Evolutionary conservation across 2,888 invertebrate genomes (phyloP).

Genomic region (Platerodrilus igneus): DNA sequence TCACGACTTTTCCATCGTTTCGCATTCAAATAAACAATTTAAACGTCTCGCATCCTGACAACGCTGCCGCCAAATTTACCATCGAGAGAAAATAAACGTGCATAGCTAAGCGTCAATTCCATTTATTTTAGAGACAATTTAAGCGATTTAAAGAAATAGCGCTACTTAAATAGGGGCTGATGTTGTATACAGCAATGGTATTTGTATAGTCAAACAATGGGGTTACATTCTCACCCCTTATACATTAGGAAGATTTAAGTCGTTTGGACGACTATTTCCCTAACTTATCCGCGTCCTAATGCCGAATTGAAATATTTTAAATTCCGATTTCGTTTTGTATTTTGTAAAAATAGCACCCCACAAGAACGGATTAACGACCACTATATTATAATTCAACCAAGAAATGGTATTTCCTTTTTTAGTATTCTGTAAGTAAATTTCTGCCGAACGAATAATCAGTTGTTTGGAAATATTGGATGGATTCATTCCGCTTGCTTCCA

Average conservation of each 20-base stretch:
- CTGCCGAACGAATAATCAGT: too few relatives aligned
- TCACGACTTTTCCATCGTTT: too few relatives aligned
- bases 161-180: conserved; percentile 41
- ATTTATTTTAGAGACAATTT: conserved; percentile 46
- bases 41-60: conserved; percentile 18
- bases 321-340: conserved; percentile 32
- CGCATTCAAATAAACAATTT: conserved; percentile 15
- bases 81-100: conserved; percentile 31
- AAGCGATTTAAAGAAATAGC: conserved; percentile 45
- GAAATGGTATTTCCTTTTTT: too few relatives aligned
- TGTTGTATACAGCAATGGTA: conserved; percentile 33
- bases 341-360: too few relatives aligned
- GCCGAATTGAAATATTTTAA: conserved; percentile 47
- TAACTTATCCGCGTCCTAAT: conserved; percentile 43
- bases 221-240: conserved; percentile 10
- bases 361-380: too few relatives aligned
- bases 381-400: too few relatives aligned
- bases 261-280: conserved; percentile 24
- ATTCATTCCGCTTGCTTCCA: too few relatives aligned
- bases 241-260: conserved; percentile 14
- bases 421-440: too few relatives aligned
- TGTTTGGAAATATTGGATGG: too few relatives aligned
- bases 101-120: conserved; percentile 38
- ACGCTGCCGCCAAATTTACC: conserved; percentile 21
- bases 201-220: conserved; percentile 16